Evolutionary conservation across 2,113 vertebrate genomes (phyloP), one percentile per base, ranked within the genome.

Genomic region (Suricata suricatta): DNA sequence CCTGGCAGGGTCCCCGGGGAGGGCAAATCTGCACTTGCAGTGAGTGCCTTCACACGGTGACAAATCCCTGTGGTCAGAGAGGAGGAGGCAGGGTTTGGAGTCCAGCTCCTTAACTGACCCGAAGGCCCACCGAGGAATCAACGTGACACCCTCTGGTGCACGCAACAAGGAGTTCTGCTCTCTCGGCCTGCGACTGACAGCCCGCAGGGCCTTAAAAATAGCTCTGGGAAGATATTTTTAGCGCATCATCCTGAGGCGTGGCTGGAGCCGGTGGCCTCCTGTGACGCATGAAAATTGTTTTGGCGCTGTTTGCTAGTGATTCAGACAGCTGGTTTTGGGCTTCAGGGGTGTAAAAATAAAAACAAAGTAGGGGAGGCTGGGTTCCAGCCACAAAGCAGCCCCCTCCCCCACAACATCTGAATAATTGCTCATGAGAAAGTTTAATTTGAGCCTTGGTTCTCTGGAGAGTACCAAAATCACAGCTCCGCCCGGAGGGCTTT

Each of bases 201-300:
- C 54, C 87, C 23, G 52, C 7, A 16, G n/a, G 76, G 57, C 83
- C 54, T 97, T 98, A 98, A 96, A 98, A 98, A 98, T 98, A 98
- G 92, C 15, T 0, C 93, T 2, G 23, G 31, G 52, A 77, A 94
- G 93, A 77, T 98, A 98, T 98, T 97, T 98, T 98, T 98, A 98
- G 97, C 12, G 13, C 35, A 16, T 69, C 80, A 72, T 97, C 97
- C 97, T 96, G 94, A 97, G 98, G 97, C 10, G 90, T 96, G 97
- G 90, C 95, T 94, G 95, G 74, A 94, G 96, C 74, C 83, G 2
- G 15, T 14, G 81, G 95, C 84, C 87, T 95, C 64, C 64, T 54
- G 68, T 98, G 98, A 98, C 72, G 90, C 97, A 97, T 21, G 90
- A 81, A 82, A 90, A 88, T 69, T 95, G 94, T 66, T 92, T 68